Evolutionary conservation across 2,797 vertebrate genomes (phyloP).

Genomic region (Channallabes apus): DNA sequence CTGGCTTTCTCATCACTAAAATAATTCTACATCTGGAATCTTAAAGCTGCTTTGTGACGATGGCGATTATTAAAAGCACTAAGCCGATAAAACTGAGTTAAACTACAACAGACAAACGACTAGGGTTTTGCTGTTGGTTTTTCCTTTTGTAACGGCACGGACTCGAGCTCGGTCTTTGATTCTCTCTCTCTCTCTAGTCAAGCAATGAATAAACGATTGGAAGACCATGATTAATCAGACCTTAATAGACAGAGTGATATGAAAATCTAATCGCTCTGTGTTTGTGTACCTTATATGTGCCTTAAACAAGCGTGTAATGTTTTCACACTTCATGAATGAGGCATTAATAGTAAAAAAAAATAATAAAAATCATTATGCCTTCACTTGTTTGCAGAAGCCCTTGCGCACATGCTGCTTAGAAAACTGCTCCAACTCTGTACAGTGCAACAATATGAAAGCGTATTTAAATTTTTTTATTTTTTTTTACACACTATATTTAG

Average conservation of each 20-base stretch:
- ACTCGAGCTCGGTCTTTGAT: background rate
- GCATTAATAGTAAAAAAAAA: background rate
- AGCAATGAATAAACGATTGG: background rate
- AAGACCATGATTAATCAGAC: background rate
- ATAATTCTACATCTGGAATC: background rate
- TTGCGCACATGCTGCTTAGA: background rate
- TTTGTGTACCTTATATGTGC: background rate
- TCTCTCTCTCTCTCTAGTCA: background rate
- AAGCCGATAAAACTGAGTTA: too few relatives aligned
- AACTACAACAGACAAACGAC: background rate
- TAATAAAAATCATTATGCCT: background rate
- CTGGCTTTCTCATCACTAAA: background rate
- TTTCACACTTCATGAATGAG: background rate
- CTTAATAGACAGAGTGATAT: background rate
- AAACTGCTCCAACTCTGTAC: constrained; percentile 6
- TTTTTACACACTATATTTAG: constrained; percentile 35
- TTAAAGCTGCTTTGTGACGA: background rate
- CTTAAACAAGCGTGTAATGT: background rate
- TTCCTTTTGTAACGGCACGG: background rate
- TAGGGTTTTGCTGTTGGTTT: background rate
- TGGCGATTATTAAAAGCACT: background rate
- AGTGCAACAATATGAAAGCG: background rate
- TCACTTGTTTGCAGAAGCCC: background rate
- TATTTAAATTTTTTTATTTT: too few relatives aligned
- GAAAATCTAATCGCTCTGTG: background rate